These are phyloP conservation scores for Gasteruption jaculator DNA, from an alignment of 2,888 invertebrate genomes.

Conservation along the genomic window DNA sequence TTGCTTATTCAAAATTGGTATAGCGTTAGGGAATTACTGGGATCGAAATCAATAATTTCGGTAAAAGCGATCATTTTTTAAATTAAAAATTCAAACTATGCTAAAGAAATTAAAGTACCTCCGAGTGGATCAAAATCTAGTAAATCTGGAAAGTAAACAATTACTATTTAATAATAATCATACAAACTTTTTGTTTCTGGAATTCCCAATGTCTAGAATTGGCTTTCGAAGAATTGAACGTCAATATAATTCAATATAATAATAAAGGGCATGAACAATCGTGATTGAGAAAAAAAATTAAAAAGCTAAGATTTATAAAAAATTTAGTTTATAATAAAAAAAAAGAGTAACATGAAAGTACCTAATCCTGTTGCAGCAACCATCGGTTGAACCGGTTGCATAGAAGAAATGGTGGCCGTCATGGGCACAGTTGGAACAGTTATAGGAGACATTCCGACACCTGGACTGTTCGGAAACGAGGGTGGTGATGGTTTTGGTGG, in stretches of 20 bases:
- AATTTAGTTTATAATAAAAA: slow-evolving; percentile 8
- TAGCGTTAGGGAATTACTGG: too few species aligned
- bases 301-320: slow-evolving; percentile 4
- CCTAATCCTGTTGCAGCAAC: too few species aligned
- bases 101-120: too few species aligned
- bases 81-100: too few species aligned
- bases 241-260: too few species aligned
- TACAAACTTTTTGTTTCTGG: background rate
- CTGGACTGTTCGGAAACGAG: slow-evolving; percentile 52
- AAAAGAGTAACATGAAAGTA: slow-evolving; percentile 18
- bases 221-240: too few species aligned
- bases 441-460: slow-evolving; percentile 33
- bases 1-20: too few species aligned
- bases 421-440: slow-evolving; percentile 24
- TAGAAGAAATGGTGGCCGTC: slow-evolving; percentile 27
- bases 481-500: slow-evolving; percentile 52
- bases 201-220: background rate
- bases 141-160: slow-evolving; percentile 43
- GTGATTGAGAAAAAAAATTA: slow-evolving; percentile 2
- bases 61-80: too few species aligned
- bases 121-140: slow-evolving; percentile 43
- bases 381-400: slow-evolving; percentile 33
- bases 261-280: too few species aligned
- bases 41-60: too few species aligned
- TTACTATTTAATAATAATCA: slow-evolving; percentile 14